These are phyloP conservation scores for Lacerta agilis DNA, from an alignment of 2,797 vertebrate species.

Conservation along the genomic window DNA sequence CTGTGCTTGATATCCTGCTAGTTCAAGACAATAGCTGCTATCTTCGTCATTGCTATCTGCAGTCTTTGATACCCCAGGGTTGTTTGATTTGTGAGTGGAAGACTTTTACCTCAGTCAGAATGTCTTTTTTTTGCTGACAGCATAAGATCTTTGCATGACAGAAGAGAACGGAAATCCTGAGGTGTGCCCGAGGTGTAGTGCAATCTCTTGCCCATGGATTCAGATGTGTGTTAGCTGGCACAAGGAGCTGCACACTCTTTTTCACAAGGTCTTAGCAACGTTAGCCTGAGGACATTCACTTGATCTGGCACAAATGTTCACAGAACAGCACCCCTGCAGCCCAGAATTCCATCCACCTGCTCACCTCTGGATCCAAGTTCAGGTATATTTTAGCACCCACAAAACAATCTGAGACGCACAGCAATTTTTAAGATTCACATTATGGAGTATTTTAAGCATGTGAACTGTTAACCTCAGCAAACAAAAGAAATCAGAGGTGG, in stretches of 20 bases:
- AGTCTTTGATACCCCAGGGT: background rate
- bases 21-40: background rate
- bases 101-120: background rate
- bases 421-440: background rate
- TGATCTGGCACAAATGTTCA: background rate
- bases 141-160: background rate
- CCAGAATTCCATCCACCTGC: background rate
- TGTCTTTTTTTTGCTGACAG: background rate
- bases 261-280: background rate
- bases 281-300: background rate
- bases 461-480: background rate
- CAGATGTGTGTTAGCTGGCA: background rate
- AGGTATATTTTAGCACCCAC: background rate
- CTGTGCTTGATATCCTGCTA: background rate
- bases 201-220: background rate
- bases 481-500: background rate
- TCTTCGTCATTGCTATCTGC: no score
- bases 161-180: background rate
- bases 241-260: background rate
- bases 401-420: background rate
- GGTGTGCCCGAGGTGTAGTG: background rate
- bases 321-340: background rate
- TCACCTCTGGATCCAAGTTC: background rate
- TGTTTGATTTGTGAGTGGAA: background rate
- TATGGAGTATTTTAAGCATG: background rate